phyloP scores from a whole-genome alignment of 1,140 invertebrate genomes.

The Drosophila virilis region DNA sequence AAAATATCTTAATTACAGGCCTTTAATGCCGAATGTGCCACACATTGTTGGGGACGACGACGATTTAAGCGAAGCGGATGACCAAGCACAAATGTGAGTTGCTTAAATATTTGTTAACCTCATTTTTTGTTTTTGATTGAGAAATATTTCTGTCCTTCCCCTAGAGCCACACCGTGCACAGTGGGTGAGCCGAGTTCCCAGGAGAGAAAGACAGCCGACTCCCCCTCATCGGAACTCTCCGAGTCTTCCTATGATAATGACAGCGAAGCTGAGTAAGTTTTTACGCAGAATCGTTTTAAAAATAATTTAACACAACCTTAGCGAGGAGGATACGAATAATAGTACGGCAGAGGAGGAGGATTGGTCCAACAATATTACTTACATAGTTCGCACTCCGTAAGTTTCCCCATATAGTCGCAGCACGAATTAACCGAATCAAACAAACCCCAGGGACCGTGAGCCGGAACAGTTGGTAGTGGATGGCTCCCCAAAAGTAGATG shows the following conservation, averaged over 20 bases:
- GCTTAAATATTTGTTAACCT: neutral
- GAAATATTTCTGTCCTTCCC: too few relatives aligned
- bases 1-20: conserved; percentile 22
- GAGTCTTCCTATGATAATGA: neutral
- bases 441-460: neutral
- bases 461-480: neutral
- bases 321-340: conserved; percentile 7
- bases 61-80: conserved; percentile 13
- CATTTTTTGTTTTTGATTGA: too few relatives aligned
- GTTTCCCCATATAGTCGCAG: neutral
- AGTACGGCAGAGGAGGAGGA: conserved; percentile 34
- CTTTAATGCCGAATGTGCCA: conserved; percentile 18
- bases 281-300: neutral
- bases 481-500: neutral
- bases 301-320: neutral
- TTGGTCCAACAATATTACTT: conserved; percentile 47
- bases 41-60: conserved; percentile 62
- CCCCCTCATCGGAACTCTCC: neutral
- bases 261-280: conserved; percentile 9
- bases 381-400: conserved; percentile 41
- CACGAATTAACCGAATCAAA: neutral
- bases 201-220: neutral
- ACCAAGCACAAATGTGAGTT: neutral
- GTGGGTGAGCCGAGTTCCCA: neutral
- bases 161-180: too few relatives aligned